These are phyloP conservation scores for Ctenodactylus gundi DNA, from an alignment of 2,113 vertebrate genomes.

Conservation along the genomic window DNA sequence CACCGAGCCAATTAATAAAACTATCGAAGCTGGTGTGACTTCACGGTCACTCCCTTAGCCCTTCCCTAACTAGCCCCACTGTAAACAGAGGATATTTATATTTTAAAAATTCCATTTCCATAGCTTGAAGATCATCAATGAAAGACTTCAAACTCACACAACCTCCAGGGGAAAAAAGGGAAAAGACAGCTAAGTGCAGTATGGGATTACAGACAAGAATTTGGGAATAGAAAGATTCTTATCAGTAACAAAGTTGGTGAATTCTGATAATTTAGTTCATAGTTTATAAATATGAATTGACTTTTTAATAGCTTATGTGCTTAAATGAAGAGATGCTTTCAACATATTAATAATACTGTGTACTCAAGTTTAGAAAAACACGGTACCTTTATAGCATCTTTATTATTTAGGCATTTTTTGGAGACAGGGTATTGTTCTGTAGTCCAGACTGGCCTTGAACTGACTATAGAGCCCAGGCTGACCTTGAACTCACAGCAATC, in stretches of 20 bases:
- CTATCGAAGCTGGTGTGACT: background rate
- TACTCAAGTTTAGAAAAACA: background rate
- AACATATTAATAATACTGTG: background rate
- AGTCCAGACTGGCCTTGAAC: no score
- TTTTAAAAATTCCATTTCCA: background rate
- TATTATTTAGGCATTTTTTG: no score
- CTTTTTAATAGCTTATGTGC: background rate
- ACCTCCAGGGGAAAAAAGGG: background rate
- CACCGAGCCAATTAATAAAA: background rate
- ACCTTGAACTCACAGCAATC: no score
- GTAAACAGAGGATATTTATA: background rate
- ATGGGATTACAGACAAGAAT: background rate
- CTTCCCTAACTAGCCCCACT: background rate
- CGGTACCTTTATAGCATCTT: background rate
- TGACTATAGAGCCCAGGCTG: no score
- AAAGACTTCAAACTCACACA: background rate
- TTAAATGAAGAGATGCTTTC: background rate
- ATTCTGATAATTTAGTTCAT: no score
- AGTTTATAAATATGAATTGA: no score
- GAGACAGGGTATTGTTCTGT: no score
- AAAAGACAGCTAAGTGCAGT: background rate
- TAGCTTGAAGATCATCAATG: background rate
- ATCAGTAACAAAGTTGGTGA: background rate
- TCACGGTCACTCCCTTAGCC: background rate
- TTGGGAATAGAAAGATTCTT: background rate